Base-by-base conservation (phyloP, 1,140 invertebrate genomes). In the Drosophila nigromelanica region DNA sequence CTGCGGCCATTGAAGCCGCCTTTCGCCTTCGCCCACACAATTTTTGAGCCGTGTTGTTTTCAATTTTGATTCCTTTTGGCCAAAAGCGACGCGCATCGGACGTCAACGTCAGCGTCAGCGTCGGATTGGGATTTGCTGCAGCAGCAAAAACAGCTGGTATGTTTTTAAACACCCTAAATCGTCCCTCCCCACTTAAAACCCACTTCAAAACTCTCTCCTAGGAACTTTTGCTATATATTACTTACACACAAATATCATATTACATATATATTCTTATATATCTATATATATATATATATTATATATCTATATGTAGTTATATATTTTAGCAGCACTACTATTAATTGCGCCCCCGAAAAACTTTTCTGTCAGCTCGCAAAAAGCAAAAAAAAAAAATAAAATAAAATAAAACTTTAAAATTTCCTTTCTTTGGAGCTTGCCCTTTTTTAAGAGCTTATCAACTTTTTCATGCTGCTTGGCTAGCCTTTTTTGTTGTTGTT, bases 121-220 rank as follows among this genome's bases (percentile, higher is more conserved):
- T 18, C 51, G 54, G 6, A 42, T 39, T 51, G n/a, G 61, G 50
- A 12, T 45, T 68, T 27, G 55, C 66, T 61, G 66, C 66, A 69
- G 39, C 66, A 70, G 51, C 58, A 52, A 48, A 64, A 58, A 43
- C 60, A 69, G 66, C 58, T 69, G 64, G 66, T 73, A 69, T 69
- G 71, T 73, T 56, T 55, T 27, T 50, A 30, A 42, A 42, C 11
- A 21, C 45, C 21, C 18, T 7, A 5, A 18, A 3, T 11, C 1
- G 10, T 12, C 18, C 4, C 27, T 37, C 30, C 12, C 15, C 11
- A 5, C 8, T n/a, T 12, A 11, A 37, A 27, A 6, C 4, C 37
- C 37, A 39, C 12, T 30, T n/a, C 47, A n/a, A 1, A n/a, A 12
- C 37, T 24, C 21, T 2, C 4, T 35, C 15, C 1, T n/a, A 12